phyloP scores from a whole-genome alignment of 2,113 vertebrate genomes.

The Hemibagrus wyckioides region DNA sequence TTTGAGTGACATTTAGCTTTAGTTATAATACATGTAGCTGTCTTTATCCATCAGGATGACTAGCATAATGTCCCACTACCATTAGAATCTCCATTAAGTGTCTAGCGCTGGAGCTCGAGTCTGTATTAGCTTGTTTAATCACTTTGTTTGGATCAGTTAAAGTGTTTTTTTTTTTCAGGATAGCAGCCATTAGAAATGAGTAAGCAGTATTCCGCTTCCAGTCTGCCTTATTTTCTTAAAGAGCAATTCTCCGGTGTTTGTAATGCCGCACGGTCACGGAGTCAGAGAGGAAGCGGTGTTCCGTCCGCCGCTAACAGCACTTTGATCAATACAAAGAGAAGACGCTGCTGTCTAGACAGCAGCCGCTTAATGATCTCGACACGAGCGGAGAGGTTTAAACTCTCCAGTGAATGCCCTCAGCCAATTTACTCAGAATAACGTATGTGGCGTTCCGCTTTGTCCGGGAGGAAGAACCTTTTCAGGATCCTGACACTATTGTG shows the following conservation, averaged over 20 bases:
- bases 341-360: slow-evolving; percentile 51
- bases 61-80: background rate
- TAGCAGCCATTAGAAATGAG: background rate
- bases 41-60: background rate
- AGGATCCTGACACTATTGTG: slow-evolving; percentile 57
- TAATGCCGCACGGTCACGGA: background rate
- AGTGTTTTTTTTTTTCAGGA: background rate
- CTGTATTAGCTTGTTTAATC: background rate
- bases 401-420: slow-evolving; percentile 47
- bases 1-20: background rate
- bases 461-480: slow-evolving; percentile 57
- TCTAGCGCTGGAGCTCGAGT: background rate
- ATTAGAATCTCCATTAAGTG: background rate
- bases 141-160: background rate
- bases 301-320: slow-evolving; percentile 23
- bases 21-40: background rate
- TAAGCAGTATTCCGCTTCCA: background rate
- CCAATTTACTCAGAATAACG: slow-evolving; percentile 68
- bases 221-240: background rate
- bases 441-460: slow-evolving; percentile 62
- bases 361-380: slow-evolving; percentile 58
- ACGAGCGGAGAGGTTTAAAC: slow-evolving; percentile 44
- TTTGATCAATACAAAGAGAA: slow-evolving; percentile 49
- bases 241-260: background rate
- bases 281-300: slow-evolving; percentile 12